A percentile compares a stretch with the other conserved stretches of the same genome.
phyloP scores from a whole-genome alignment of 2,113 vertebrate species.

The Hippopotamus amphibius region DNA sequence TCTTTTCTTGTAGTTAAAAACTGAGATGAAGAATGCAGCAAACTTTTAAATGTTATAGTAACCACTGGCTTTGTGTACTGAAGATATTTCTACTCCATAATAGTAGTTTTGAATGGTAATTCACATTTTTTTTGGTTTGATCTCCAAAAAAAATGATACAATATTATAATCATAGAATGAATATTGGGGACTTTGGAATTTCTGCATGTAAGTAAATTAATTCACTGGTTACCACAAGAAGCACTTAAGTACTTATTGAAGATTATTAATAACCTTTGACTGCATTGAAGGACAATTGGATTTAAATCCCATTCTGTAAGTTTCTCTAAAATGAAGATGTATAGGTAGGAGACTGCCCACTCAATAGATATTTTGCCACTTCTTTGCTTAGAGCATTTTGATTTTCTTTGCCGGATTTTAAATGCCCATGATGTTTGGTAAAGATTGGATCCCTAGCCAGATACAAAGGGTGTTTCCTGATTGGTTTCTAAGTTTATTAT shows the following conservation, averaged over 20 bases:
- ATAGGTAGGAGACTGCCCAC: not conserved
- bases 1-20: not conserved
- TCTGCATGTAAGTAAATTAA: not conserved
- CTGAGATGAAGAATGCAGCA: not conserved
- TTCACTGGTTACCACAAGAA: not conserved
- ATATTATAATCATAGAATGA: not conserved
- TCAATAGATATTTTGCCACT: not conserved
- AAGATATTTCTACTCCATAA: not conserved
- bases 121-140: conserved; percentile 21
- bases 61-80: not conserved
- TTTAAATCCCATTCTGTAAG: not conserved
- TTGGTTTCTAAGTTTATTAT: not conserved
- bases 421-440: not conserved
- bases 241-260: not conserved
- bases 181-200: not conserved
- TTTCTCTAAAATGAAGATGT: not conserved
- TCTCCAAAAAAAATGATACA: not conserved
- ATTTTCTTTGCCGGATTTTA: not conserved
- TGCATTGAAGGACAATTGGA: not conserved
- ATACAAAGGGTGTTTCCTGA: not conserved
- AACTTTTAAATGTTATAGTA: not conserved
- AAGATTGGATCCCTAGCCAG: not conserved
- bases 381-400: not conserved
- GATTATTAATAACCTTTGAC: not conserved
- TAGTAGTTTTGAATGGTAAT: conserved; percentile 9